These are phyloP conservation scores for Sitodiplosis mosellana DNA, from an alignment of 1,140 invertebrate species.

Conservation along the genomic window DNA sequence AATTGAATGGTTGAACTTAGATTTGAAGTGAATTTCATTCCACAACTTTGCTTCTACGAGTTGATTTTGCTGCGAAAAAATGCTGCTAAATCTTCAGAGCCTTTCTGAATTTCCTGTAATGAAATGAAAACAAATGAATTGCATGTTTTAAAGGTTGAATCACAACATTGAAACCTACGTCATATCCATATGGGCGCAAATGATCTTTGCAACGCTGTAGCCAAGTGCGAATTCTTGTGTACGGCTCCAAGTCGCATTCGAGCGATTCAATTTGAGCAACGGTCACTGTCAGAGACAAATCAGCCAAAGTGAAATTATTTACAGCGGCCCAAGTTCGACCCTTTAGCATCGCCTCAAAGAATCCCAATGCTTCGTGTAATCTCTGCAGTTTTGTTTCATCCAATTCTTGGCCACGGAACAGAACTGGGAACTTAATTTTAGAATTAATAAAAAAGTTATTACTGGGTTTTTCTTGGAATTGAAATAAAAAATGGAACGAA, in stretches of 20 bases:
- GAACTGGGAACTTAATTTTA: conserved; percentile 27
- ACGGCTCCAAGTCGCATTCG: conserved; percentile 15
- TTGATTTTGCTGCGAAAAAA: too few species aligned
- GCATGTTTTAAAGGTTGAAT: background rate
- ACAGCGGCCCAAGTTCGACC: conserved; percentile 17
- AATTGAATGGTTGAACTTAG: too few species aligned
- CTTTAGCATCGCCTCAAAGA: conserved; percentile 18
- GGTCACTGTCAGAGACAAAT: conserved; percentile 25
- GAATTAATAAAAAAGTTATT: background rate
- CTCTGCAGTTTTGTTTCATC: conserved; percentile 29
- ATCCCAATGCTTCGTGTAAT: conserved; percentile 21
- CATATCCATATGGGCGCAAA: conserved; percentile 18
- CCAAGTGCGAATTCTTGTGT: conserved; percentile 15
- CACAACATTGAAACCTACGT: conserved; percentile 6
- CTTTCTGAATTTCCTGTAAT: too few species aligned
- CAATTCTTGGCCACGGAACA: conserved; percentile 19
- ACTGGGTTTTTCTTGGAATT: too few species aligned
- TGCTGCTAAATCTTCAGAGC: too few species aligned
- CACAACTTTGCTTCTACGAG: too few species aligned
- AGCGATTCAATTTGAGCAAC: conserved; percentile 24
- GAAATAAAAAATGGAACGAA: too few species aligned
- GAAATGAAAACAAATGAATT: background rate
- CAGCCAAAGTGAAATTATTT: conserved; percentile 35
- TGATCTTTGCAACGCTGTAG: conserved; percentile 18
- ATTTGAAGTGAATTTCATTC: too few species aligned